Evolutionary conservation across 2,888 invertebrate species (phyloP).

Genomic region (Tetramorium bicarinatum): DNA sequence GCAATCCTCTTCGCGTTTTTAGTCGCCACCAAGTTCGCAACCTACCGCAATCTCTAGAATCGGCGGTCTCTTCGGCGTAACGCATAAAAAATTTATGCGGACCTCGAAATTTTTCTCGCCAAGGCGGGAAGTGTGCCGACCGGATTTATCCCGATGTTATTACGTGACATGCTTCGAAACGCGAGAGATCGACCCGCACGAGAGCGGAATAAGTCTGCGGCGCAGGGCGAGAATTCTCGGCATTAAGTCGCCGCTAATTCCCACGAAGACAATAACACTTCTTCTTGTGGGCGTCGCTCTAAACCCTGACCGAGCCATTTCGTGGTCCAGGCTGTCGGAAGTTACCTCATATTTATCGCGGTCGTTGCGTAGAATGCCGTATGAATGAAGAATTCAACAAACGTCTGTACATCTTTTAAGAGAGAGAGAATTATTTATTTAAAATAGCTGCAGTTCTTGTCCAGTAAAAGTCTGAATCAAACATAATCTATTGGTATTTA

Average conservation of each 20-base stretch:
- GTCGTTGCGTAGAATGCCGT: constrained; percentile 19
- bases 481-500: background rate
- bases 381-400: constrained; percentile 7
- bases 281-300: constrained; percentile 56
- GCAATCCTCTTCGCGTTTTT: background rate
- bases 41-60: constrained; percentile 21
- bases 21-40: background rate
- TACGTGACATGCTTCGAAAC: constrained; percentile 53
- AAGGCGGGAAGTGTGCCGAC: constrained; percentile 9
- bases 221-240: constrained; percentile 43
- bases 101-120: constrained; percentile 21
- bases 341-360: constrained; percentile 61
- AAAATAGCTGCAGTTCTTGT: background rate
- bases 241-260: constrained; percentile 67
- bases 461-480: background rate
- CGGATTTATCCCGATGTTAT: constrained; percentile 42
- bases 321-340: constrained; percentile 43
- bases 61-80: background rate
- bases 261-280: constrained; percentile 67
- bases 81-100: constrained; percentile 37
- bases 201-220: constrained; percentile 15
- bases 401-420: constrained; percentile 1
- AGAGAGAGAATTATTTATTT: constrained; percentile 29
- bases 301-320: constrained; percentile 48
- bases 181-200: constrained; percentile 22